phyloP scores from a whole-genome alignment of 2,113 vertebrate genomes.

The Osmerus eperlanus region DNA sequence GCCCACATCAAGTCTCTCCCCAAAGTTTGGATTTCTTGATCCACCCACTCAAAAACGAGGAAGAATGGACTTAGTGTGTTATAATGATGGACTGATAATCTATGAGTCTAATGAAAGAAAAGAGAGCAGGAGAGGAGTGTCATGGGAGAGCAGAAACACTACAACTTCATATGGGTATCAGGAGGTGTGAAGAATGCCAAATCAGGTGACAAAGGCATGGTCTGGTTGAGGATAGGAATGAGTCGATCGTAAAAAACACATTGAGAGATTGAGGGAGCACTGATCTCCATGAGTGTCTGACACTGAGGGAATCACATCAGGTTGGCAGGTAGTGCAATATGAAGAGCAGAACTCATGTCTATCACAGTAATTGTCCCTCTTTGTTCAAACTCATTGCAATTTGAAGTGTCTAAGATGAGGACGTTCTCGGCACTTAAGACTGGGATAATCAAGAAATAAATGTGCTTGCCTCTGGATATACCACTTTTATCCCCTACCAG shows the following conservation, averaged over 20 bases:
- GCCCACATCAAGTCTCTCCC: constrained; percentile 34
- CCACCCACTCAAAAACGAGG: not conserved
- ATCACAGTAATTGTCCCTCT: not conserved
- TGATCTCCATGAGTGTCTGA: constrained; percentile 21
- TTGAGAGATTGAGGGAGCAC: constrained; percentile 31
- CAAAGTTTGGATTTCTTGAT: constrained; percentile 17
- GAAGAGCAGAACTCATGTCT: not conserved
- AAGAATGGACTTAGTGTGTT: not conserved
- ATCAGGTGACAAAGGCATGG: constrained; percentile 9
- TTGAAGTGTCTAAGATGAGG: constrained; percentile 37
- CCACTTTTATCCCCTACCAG: constrained; percentile 2
- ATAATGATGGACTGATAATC: not conserved
- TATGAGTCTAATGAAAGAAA: not conserved
- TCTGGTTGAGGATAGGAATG: constrained; percentile 21
- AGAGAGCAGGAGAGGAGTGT: not conserved
- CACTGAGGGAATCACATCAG: constrained; percentile 31
- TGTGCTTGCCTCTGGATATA: constrained; percentile 36
- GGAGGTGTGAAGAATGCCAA: constrained; percentile 29
- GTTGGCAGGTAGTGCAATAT: constrained; percentile 4
- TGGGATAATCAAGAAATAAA: constrained; percentile 51
- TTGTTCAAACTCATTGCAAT: constrained; percentile 36
- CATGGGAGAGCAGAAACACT: not conserved
- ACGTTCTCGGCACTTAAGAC: constrained; percentile 16
- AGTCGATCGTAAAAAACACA: constrained; percentile 16
- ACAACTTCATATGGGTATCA: constrained; percentile 24